Base-by-base conservation (phyloP, 2,113 vertebrate genomes). In the Jaculus jaculus region DNA sequence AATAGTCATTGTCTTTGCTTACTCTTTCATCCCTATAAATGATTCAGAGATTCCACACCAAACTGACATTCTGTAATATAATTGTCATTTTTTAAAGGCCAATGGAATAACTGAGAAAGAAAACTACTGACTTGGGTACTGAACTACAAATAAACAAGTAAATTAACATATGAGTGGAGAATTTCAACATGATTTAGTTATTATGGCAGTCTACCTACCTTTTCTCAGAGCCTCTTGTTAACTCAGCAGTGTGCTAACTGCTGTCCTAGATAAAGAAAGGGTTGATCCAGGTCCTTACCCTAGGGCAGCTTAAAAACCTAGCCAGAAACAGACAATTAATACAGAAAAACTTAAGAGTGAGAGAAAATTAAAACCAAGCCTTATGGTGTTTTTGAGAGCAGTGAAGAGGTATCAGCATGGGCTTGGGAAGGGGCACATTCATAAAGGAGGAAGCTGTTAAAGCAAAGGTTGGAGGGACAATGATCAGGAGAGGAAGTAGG, bases 161-260 rank as follows among this genome's bases (percentile, higher is more conserved):
- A 61, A 74, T 2, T 91, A 73, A 92, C 78, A 47, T 47, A 30
- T 63, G 83, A 37, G 75, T 80, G 71, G 74, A 87, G 69, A 93
- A 88, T 77, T 92, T 84, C 69, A 94, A 13, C 4, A 39, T 42
- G 74, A 96, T 73, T 95, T 94, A 93, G 88, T 93, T 90, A 93
- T 87, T 72, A 54, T 82, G 39, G 24, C 66, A 71, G 81, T 61
- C 87, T 73, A 54, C 20, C 58, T 20, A 17, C 82, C 18, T 94
- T 90, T 92, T 77, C 82, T 80, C 39, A 37, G 74, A 87, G 60
- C 37, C 60, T 78, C 78, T 24, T 12, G 20, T 78, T 80, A 75
- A 84, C 37, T 69, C 74, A 58, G 83, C 26, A 69, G 26, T 28
- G 18, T 17, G 15, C 65, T 85, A 28, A 65, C n/a, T 75, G 32